Base-by-base conservation (phyloP, 2,888 invertebrate species). In the Eremobia ochroleuca region DNA sequence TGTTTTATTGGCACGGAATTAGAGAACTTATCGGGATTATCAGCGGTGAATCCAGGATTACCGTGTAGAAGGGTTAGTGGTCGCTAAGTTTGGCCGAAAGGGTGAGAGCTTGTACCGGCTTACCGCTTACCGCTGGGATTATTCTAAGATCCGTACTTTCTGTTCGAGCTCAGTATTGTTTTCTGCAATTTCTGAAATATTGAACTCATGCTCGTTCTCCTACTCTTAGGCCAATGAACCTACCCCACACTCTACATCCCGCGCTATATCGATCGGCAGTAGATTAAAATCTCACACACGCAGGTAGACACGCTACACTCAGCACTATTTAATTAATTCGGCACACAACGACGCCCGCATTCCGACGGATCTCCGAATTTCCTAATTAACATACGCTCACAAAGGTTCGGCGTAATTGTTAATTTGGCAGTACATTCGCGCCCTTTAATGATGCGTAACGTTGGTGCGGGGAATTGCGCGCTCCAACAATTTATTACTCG, bases 361-460 rank as follows among this genome's bases (percentile, higher is more conserved):
- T 87, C 87, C 85, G 80, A 62, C 84, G 83, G 88, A 85, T 89
- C 89, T 90, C 90, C 92, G 93, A 93, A 94, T 94, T 94, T 93
- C 92, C 96, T 95, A 95, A 96, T 96, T 95, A 96, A 93, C 95
- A 93, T 93, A 94, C 92, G 93, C 91, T 93, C 93, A 91, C 92
- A 90, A 91, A 93, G 93, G 92, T 91, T 92, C 91, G 90, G 90
- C 91, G 92, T 96, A 96, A 96, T 96, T 96, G 96, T 96, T 96
- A 96, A 96, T 96, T 96, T 95, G 95, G 94, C 93, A 93, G 92
- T 94, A 94, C 94, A 95, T 95, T 95, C 95, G 93, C 90, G 91
- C 91, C 89, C 91, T 92, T 94, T 95, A 96, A 96, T 96, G 96
- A 95, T 92, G 94, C 95, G 95, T 93, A 91, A 90, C 92, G 91